These are phyloP conservation scores for Babyrousa celebensis DNA, from an alignment of 2,797 vertebrate genomes.

Conservation along the genomic window DNA sequence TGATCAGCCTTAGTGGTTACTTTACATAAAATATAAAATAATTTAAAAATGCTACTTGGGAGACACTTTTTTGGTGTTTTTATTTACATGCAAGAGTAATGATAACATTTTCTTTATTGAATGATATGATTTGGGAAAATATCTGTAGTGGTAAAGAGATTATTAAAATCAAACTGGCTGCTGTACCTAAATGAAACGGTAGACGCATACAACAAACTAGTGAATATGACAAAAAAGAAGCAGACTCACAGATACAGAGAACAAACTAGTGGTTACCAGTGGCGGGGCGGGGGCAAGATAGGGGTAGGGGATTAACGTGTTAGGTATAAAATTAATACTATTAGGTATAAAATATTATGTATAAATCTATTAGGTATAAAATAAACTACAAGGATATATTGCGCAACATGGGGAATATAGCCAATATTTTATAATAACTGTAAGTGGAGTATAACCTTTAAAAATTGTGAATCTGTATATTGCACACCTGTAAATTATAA, in stretches of 20 bases:
- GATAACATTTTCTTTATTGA: slow-evolving; percentile 22
- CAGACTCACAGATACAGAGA: not conserved
- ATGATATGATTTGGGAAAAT: slow-evolving; percentile 34
- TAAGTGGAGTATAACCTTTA: not conserved
- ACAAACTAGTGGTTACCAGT: not conserved
- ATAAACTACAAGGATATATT: not conserved
- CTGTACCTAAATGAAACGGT: not conserved
- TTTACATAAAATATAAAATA: slow-evolving; percentile 64
- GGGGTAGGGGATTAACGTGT: not conserved
- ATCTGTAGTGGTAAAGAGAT: not conserved
- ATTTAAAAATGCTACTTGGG: slow-evolving; percentile 44
- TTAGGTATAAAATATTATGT: not conserved
- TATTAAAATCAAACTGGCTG: slow-evolving; percentile 18
- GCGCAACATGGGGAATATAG: not conserved
- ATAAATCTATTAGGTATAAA: no score
- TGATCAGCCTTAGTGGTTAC: slow-evolving; percentile 43
- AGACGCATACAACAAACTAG: not conserved
- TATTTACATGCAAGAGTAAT: not conserved
- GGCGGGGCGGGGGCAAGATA: not conserved
- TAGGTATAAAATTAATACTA: no score
- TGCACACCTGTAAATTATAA: not conserved
- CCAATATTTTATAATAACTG: not conserved
- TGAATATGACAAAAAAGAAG: not conserved
- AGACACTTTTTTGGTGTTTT: slow-evolving; percentile 20
- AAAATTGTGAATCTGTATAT: not conserved